Percentiles rank a stretch among this genome's conserved stretches.
These are phyloP conservation scores for Phalacrocorax aristotelis DNA, from an alignment of 2,113 vertebrate species.

Conservation along the genomic window DNA sequence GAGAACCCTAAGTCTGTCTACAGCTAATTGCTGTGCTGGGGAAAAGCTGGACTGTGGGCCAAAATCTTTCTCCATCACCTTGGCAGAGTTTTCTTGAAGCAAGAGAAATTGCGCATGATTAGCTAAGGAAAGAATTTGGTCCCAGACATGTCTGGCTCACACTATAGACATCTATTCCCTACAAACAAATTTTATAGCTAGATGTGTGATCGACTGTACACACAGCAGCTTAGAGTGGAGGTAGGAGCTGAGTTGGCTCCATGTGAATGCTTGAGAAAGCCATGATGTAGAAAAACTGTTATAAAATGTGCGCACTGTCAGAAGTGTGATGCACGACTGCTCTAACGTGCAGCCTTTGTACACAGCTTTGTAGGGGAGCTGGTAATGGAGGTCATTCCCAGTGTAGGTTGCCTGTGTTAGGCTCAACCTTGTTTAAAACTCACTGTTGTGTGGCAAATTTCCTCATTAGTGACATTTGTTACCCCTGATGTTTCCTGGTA, in stretches of 20 bases:
- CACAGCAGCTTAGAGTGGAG: background rate
- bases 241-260: background rate
- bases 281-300: background rate
- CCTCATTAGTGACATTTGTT: background rate
- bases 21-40: background rate
- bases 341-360: background rate
- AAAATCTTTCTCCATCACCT: background rate
- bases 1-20: background rate
- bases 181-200: background rate
- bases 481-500: background rate
- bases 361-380: background rate
- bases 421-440: background rate
- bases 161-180: background rate
- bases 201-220: background rate
- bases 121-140: background rate
- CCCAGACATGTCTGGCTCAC: background rate
- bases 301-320: rapidly evolving
- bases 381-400: background rate
- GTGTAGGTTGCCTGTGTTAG: background rate
- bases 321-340: background rate
- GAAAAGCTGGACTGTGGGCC: background rate
- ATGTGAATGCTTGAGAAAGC: background rate
- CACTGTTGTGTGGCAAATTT: background rate
- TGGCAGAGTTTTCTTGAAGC: background rate
- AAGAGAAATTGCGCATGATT: background rate